Base-by-base conservation (phyloP, 2,113 vertebrate species). In the Holacanthus passer region DNA sequence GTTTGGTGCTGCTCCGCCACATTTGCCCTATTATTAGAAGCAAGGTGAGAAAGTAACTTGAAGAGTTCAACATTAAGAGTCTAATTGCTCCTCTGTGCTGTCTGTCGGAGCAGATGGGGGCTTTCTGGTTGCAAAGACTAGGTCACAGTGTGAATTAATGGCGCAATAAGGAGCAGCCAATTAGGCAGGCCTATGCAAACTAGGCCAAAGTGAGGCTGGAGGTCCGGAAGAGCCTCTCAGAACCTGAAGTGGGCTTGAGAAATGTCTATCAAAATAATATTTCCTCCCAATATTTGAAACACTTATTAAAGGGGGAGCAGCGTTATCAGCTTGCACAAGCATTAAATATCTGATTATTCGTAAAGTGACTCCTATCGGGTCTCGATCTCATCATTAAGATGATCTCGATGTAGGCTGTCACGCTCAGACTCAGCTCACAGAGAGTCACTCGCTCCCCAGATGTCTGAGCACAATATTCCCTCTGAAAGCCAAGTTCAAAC, bases 401-500 rank as follows among this genome's bases (percentile, higher is more conserved):
- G 73, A 83, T 72, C 86, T 87, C 70, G 73, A 70, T 84, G 76
- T 77, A 37, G 82, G 64, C 76, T 82, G 84, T 85, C 89, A 76
- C 58, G 55, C 68, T 77, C 64, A 37, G 64, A 83, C 71, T 74
- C 32, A 35, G 87, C 84, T 81, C n/a, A n/a, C 53, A 81, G 74
- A 77, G 72, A 82, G 70, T 62, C 78, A 10, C 90, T 84, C 20
- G 13, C 85, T 90, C 82, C 79, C 79, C 87, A 85, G 79, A 81
- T 82, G 88, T 84, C 84, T 75, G 80, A 8, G 47, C 88, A 70
- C 83, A 77, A 84, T 77, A 90, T 90, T 92, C 83, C 82, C 87
- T 86, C 77, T 84, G 86, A 90, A 93, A 90, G 68, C 59, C 60
- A 50, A 91, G 86, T 92, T 93, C 87, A 94, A 91, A 93, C 88